Evolutionary conservation across 2,888 invertebrate genomes (phyloP).

Genomic region (Trachelus stipa): DNA sequence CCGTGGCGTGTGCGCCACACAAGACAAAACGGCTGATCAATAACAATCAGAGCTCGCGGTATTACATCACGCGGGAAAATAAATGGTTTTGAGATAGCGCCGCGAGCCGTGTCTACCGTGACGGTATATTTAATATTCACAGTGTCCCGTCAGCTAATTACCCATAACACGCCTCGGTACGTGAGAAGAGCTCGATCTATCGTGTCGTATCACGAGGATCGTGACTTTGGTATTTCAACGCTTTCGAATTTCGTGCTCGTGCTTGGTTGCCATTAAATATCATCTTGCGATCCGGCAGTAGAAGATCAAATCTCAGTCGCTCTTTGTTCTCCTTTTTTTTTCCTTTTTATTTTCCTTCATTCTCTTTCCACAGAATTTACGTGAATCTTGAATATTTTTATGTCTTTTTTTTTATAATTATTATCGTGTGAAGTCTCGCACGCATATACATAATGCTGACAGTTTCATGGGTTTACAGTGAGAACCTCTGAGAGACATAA

Average conservation of each 20-base stretch:
- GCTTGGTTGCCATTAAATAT: not conserved
- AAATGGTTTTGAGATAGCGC: constrained; percentile 36
- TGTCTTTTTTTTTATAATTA: not conserved
- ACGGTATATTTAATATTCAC: constrained; percentile 3
- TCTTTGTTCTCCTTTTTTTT: not conserved
- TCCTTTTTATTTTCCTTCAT: not conserved
- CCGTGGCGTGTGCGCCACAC: constrained; percentile 31
- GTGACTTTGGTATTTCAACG: not conserved
- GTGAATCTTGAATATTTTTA: not conserved
- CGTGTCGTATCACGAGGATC: not conserved
- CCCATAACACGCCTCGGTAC: constrained; percentile 3
- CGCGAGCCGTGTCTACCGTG: constrained; percentile 20
- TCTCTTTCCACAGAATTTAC: not conserved
- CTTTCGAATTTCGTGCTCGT: not conserved
- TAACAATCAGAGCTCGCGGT: constrained; percentile 55
- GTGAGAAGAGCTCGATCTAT: constrained; percentile 7
- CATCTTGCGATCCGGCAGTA: not conserved
- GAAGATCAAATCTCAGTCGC: not conserved
- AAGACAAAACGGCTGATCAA: constrained; percentile 61
- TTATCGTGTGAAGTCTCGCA: not conserved
- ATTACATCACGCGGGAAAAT: constrained; percentile 33
- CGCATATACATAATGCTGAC: not conserved
- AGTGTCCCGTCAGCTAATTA: constrained; percentile 8
- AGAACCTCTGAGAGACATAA: constrained; percentile 18
- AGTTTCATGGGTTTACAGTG: constrained; percentile 3